phyloP scores from a whole-genome alignment of 2,888 invertebrate genomes.

The Amphiduros pacificus region DNA sequence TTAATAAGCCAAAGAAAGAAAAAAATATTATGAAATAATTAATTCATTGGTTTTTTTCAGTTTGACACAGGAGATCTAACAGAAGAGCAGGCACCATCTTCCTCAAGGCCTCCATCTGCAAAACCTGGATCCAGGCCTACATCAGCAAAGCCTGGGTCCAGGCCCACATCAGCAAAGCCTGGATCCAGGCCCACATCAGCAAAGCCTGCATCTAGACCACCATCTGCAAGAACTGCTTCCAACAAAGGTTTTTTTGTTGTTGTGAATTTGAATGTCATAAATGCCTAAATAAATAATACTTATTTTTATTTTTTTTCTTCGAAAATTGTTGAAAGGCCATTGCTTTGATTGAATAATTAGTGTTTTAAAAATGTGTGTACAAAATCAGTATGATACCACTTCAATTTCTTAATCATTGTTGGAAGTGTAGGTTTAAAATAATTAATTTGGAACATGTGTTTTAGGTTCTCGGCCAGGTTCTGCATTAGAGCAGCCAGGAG shows the following conservation, averaged over 20 bases:
- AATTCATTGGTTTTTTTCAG: slow-evolving; percentile 26
- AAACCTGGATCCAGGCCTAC: slow-evolving; percentile 16
- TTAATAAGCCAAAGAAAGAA: too few species aligned
- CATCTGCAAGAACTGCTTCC: slow-evolving; percentile 12
- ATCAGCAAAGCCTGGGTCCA: slow-evolving; percentile 8
- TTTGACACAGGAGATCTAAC: slow-evolving; percentile 37
- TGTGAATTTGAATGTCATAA: too few species aligned
- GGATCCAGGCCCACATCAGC: slow-evolving; percentile 17
- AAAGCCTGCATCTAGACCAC: slow-evolving; percentile 9
- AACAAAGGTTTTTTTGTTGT: too few species aligned
- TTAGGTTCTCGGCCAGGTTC: slow-evolving; percentile 32
- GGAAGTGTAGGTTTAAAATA: not conserved
- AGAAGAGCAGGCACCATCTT: slow-evolving; percentile 5
- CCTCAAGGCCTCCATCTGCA: slow-evolving; percentile 13
- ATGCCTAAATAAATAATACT: not conserved
- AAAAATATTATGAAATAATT: too few species aligned
- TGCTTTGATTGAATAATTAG: too few species aligned
- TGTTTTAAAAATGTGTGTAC: too few species aligned
- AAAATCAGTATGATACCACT: too few species aligned
- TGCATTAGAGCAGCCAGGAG: slow-evolving; percentile 8
- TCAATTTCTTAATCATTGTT: too few species aligned
- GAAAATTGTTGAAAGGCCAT: too few species aligned
- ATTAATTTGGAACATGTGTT: not conserved
- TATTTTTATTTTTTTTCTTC: not conserved
- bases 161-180: slow-evolving; percentile 15